phyloP scores from a whole-genome alignment of 2,113 vertebrate species.

The Mustela lutreola region DNA sequence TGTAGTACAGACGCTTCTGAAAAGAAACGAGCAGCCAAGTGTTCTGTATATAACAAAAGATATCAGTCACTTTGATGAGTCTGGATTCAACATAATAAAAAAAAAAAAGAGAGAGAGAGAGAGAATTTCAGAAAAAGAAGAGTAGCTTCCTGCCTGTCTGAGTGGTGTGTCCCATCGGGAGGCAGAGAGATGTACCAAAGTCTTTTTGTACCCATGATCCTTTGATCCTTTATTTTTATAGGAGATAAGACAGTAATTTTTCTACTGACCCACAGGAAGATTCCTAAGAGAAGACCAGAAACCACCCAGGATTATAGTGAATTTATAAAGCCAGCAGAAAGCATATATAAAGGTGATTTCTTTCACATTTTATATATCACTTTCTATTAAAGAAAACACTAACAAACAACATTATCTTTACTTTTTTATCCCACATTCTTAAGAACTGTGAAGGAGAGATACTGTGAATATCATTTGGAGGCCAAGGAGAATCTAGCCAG shows the following conservation, averaged over 20 bases:
- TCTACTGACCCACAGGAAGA: constrained; percentile 57
- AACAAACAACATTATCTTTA: neutral
- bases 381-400: constrained; percentile 26
- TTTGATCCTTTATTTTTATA: constrained; percentile 77
- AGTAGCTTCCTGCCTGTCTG: constrained; percentile 1
- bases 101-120: neutral
- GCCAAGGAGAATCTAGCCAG: neutral
- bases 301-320: constrained; percentile 60
- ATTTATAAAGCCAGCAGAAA: constrained; percentile 71
- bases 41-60: neutral
- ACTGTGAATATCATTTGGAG: neutral
- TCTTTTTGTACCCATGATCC: constrained; percentile 66
- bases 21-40: neutral
- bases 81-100: constrained; percentile 49
- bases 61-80: constrained; percentile 9
- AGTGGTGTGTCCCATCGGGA: constrained; percentile 12
- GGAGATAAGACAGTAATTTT: constrained; percentile 71
- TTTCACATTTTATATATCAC: constrained; percentile 53
- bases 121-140: constrained; percentile 34
- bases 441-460: neutral
- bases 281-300: constrained; percentile 62
- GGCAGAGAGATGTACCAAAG: constrained; percentile 60
- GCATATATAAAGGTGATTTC: constrained; percentile 58
- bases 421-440: constrained; percentile 3
- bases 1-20: neutral